phyloP scores from a whole-genome alignment of 2,113 vertebrate genomes.

The Actenoides hombroni region DNA sequence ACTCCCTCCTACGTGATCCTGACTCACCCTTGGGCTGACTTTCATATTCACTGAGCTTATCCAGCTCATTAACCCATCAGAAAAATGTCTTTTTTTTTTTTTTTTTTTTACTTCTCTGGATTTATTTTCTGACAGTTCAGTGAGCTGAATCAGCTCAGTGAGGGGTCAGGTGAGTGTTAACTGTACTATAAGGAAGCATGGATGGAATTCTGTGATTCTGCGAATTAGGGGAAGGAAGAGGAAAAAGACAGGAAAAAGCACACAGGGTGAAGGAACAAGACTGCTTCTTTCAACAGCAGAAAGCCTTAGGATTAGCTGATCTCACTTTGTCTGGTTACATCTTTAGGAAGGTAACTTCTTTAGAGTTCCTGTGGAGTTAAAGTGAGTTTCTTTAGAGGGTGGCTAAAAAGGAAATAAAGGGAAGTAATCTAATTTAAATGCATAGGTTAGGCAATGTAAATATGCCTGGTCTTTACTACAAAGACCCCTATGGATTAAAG shows the following conservation, averaged over 20 bases:
- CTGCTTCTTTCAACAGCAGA: neutral
- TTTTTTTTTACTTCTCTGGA: neutral
- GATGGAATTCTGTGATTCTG: neutral
- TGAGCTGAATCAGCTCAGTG: neutral
- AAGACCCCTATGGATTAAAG: neutral
- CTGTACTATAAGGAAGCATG: neutral
- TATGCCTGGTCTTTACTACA: neutral
- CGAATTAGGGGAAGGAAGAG: neutral
- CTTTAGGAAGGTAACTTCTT: neutral
- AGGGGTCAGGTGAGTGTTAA: neutral
- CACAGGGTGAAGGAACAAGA: neutral
- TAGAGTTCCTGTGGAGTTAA: neutral
- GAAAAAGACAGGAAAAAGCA: neutral
- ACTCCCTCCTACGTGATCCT: slow-evolving; percentile 6
- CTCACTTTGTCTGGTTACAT: neutral
- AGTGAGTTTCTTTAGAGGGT: neutral
- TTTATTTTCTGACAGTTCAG: slow-evolving; percentile 25
- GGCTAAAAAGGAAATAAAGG: neutral
- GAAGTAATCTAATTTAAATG: neutral
- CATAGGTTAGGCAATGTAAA: neutral
- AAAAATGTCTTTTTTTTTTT: neutral
- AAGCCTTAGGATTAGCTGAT: neutral
- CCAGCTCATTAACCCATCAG: slow-evolving; percentile 32
- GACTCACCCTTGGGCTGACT: slow-evolving; percentile 31
- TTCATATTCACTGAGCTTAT: slow-evolving; percentile 11